Evolutionary conservation across 2,113 vertebrate species (phyloP), one percentile per base, ranked within the genome.

Genomic region (Melanerpes aurifrons): DNA sequence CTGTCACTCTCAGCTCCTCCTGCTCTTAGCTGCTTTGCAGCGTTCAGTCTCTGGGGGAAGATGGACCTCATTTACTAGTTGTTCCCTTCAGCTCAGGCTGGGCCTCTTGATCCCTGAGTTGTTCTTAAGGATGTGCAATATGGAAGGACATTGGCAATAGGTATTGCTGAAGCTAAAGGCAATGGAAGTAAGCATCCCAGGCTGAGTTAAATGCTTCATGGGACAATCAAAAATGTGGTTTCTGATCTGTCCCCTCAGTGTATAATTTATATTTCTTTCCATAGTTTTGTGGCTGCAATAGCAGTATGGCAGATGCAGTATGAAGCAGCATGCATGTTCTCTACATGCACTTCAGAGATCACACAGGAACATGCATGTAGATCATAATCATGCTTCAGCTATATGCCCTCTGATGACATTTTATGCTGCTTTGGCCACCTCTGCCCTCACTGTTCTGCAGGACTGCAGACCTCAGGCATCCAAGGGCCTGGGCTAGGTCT

Each of bases 351-450:
- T 13, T 13, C 18, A 7, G 63, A 45, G 72, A 14, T 69, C 43
- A 7, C n/a, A 6, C 14, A 9, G 61, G 58, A 58, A 11, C 8
- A 0, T 2, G 12, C 10, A 7, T 8, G 0, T 37, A 8, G 10
- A 13, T 29, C 2, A 0, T 12, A 53, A 4, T 2, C 7, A 5
- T 37, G 32, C 26, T 45, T 47, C 24, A 28, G 50, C 28, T 31
- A 8, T 15, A 43, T 58, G 37, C 47, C 13, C 22, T 11, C 54
- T 59, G 43, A 54, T 47, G 47, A 9, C 24, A 0, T 53, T 91
- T 66, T n/a, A 16, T 64, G 62, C 71, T 69, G 48, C 18, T 66
- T 45, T 2, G 18, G 56, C 37, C 31, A 4, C 67, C 22, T 68
- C 48, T 54, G 20, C 54, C 3, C 1, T 43, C 4, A 1, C 32